Evolutionary conservation across 1,140 invertebrate genomes (phyloP), one percentile per base, ranked within the genome.

Genomic region (Mactra quadrangularis): DNA sequence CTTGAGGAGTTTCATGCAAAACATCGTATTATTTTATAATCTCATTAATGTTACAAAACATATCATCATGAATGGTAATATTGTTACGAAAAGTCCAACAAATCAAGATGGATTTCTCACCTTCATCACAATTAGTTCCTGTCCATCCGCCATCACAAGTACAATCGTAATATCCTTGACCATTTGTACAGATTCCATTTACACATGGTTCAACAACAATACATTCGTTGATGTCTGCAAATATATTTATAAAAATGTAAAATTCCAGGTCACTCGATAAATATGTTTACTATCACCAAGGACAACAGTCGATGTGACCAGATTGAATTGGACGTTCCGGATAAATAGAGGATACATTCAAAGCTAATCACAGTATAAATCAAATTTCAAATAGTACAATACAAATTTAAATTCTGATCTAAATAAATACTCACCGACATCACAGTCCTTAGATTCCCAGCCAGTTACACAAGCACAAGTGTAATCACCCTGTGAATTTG

Each of bases 391-490:
- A 9, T 9, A 7, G 41, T 47, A 7, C 41, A n/a, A n/a, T n/a
- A n/a, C n/a, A n/a, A n/a, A n/a, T n/a, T n/a, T n/a, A n/a, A n/a
- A n/a, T n/a, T n/a, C n/a, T n/a, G n/a, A n/a, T n/a, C n/a, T n/a
- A n/a, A n/a, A n/a, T n/a, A n/a, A n/a, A n/a, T n/a, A 41, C 13
- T 41, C 25, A 71, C 74, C 6, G 95, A 15, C 53, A 83, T 83
- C 76, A 76, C 81, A 83, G 11, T 41, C 13, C 47, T 19, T 75
- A 75, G 87, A 87, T 29, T 72, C 75, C 27, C 83, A 89, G 2
- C 98, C 98, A 81, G 95, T 93, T 77, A 95, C 94, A 93, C 98
- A 99, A 88, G 96, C 95, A 94, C 98, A 99, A 27, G 60, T 62
- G 77, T 86, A 88, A 9, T 68, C 85, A 29, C 86, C 82, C 25